Evolutionary conservation across 2,888 invertebrate genomes (phyloP).

Genomic region (Drosophila acutilabella): DNA sequence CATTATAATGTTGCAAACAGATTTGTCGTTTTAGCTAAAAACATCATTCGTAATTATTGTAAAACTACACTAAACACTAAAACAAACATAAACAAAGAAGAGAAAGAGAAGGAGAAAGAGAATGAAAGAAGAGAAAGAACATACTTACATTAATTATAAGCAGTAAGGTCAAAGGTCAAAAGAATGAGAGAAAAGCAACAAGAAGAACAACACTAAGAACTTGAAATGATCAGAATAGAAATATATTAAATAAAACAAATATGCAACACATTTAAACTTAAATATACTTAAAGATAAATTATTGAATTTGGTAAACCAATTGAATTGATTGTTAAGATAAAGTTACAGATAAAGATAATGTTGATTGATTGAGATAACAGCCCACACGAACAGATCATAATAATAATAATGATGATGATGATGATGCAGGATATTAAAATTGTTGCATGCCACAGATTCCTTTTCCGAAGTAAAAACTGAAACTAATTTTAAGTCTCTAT

Average conservation of each 20-base stretch:
- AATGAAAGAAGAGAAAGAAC: slow-evolving; percentile 2
- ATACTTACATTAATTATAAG: slow-evolving; percentile 52
- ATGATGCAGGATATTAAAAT: slow-evolving; percentile 47
- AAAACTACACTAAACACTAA: slow-evolving; percentile 25
- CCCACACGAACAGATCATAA: slow-evolving; percentile 10
- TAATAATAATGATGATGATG: too few species aligned
- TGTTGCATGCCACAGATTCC: slow-evolving; percentile 49
- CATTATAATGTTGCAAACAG: slow-evolving; percentile 53
- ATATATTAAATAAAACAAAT: slow-evolving; percentile 1
- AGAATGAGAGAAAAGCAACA: slow-evolving; percentile 17
- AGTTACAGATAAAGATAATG: slow-evolving; percentile 3
- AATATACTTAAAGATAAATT: slow-evolving; percentile 16
- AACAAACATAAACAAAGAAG: slow-evolving; percentile 1
- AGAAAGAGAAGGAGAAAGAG: background rate
- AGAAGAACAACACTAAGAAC: slow-evolving; percentile 3
- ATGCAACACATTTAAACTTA: background rate
- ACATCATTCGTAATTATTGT: slow-evolving; percentile 54
- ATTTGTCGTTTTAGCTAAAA: slow-evolving; percentile 59
- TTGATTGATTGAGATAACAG: slow-evolving; percentile 5
- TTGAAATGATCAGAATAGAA: slow-evolving; percentile 4
- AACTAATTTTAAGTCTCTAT: slow-evolving; percentile 53
- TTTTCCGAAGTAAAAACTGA: slow-evolving; percentile 47
- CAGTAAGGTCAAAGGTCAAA: slow-evolving; percentile 33
- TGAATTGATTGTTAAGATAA: slow-evolving; percentile 10
- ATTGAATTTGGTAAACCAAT: slow-evolving; percentile 13